Percentiles rank a stretch among this genome's conserved stretches.
phyloP scores from a whole-genome alignment of 92 coral and sea anemone species.

The Porites lobata region DNA sequence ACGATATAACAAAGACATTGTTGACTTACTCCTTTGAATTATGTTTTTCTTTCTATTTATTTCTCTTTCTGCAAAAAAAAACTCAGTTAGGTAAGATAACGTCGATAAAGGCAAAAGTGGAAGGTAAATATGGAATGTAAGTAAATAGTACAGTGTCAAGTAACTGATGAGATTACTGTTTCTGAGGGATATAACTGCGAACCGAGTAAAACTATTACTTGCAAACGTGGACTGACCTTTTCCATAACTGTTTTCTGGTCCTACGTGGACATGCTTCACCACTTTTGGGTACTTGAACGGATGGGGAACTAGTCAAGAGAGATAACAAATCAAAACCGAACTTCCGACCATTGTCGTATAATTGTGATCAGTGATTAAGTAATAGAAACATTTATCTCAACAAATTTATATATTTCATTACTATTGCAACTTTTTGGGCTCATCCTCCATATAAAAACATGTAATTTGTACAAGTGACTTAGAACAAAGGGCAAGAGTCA shows the following conservation, averaged over 20 bases:
- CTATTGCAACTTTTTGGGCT: too few relatives aligned
- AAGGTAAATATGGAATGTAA: too few relatives aligned
- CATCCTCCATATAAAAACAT: too few relatives aligned
- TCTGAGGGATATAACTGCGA: not conserved
- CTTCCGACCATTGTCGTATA: not conserved
- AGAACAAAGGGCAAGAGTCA: too few relatives aligned
- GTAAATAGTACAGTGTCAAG: too few relatives aligned
- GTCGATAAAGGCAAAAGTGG: too few relatives aligned
- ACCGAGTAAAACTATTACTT: not conserved
- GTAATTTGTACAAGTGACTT: too few relatives aligned
- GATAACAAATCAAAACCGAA: not conserved
- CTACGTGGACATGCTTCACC: constrained; percentile 60
- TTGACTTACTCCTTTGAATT: constrained; percentile 80
- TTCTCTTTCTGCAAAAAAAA: constrained; percentile 44
- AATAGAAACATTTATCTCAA: not conserved
- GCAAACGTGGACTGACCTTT: not conserved
- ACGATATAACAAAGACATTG: too few relatives aligned
- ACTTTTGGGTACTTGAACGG: constrained; percentile 29
- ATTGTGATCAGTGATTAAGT: too few relatives aligned
- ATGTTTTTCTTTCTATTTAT: constrained; percentile 59
- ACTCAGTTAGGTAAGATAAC: not conserved
- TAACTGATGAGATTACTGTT: too few relatives aligned
- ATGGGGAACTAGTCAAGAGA: constrained; percentile 48
- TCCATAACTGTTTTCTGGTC: constrained; percentile 25
- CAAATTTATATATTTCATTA: too few relatives aligned